phyloP scores from a whole-genome alignment of 2,113 vertebrate genomes.

The Marmota monax region DNA sequence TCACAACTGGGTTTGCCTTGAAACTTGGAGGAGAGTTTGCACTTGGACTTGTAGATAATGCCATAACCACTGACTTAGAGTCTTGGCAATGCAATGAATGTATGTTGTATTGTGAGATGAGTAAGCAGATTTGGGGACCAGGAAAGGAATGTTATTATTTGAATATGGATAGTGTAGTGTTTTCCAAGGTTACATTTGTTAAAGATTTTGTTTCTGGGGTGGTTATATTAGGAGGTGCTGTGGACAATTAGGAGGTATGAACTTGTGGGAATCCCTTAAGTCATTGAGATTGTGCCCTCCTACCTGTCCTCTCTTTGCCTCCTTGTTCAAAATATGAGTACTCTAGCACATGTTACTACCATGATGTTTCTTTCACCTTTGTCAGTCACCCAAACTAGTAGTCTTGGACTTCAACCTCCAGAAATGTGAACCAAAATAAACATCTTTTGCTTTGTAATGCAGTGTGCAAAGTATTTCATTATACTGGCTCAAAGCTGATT shows the following conservation, averaged over 20 bases:
- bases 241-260: neutral
- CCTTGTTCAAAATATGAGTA: neutral
- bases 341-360: neutral
- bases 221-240: accelerated
- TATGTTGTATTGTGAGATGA: neutral
- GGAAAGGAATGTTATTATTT: neutral
- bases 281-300: neutral
- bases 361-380: neutral
- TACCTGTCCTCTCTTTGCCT: neutral
- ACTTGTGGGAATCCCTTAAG: neutral
- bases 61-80: neutral
- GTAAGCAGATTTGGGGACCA: neutral
- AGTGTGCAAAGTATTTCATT: neutral
- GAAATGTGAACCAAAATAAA: neutral
- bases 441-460: neutral
- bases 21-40: neutral
- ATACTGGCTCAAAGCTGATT: neutral
- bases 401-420: neutral
- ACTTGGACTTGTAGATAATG: neutral
- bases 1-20: no score
- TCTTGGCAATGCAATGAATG: neutral
- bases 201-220: neutral
- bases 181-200: neutral
- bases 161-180: neutral
- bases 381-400: neutral